These are phyloP conservation scores for Nemapogon koenigi DNA, from an alignment of 2,888 invertebrate genomes.

Conservation along the genomic window DNA sequence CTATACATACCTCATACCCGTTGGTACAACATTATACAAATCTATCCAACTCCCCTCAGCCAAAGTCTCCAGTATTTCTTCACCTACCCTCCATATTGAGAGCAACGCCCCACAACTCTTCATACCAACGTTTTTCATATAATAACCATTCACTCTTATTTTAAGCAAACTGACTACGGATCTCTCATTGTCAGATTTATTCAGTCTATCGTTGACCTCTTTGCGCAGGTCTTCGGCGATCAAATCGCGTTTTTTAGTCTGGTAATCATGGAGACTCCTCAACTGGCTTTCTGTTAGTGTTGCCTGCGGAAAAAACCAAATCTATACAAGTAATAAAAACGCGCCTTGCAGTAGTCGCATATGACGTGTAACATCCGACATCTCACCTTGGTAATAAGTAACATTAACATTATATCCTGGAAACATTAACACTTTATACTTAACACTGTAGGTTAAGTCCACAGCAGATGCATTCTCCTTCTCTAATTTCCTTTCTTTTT, in stretches of 20 bases:
- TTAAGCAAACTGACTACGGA: conserved; percentile 41
- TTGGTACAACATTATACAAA: conserved; percentile 63
- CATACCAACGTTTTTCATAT: conserved; percentile 17
- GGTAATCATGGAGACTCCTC: too few species aligned
- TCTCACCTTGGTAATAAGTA: too few species aligned
- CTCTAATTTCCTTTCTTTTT: too few species aligned
- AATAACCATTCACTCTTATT: conserved; percentile 30
- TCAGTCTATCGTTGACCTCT: conserved; percentile 30
- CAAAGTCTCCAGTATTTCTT: conserved; percentile 62
- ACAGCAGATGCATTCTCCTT: too few species aligned
- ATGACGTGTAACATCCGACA: too few species aligned
- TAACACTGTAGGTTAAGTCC: too few species aligned
- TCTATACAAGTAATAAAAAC: neutral
- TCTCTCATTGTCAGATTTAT: conserved; percentile 24
- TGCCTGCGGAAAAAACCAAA: conserved; percentile 3
- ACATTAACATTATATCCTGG: too few species aligned
- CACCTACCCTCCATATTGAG: conserved; percentile 75
- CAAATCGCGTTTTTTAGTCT: too few species aligned
- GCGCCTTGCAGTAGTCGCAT: too few species aligned
- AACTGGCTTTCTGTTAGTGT: neutral
- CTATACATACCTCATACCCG: conserved; percentile 44
- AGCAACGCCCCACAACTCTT: conserved; percentile 37
- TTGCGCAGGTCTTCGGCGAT: conserved; percentile 31
- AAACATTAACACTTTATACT: too few species aligned
- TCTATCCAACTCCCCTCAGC: conserved; percentile 69